Percentiles rank a stretch among this genome's conserved stretches.
Conservation (phyloP, 2,113 vertebrate species). For the Catharus bicknelli region DNA sequence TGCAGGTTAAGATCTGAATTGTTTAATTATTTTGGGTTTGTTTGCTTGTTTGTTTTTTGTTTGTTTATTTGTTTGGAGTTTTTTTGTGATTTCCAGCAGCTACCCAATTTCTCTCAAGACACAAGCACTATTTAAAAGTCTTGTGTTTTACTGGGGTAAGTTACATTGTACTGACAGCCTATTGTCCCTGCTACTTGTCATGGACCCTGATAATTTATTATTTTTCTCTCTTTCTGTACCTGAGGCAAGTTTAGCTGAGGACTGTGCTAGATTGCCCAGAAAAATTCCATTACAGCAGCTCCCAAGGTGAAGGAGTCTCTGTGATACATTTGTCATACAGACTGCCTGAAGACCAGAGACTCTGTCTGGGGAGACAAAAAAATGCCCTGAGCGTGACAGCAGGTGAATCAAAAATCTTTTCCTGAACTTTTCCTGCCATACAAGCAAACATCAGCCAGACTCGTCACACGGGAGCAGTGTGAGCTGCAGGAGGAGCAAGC, state of each 20-base stretch:
- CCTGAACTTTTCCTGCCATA: neutral
- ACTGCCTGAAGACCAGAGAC: neutral
- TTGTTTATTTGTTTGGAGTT: too few relatives aligned
- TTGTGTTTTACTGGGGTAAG: neutral
- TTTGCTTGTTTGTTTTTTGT: too few relatives aligned
- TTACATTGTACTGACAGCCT: neutral
- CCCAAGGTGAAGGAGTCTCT: neutral
- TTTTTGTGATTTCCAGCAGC: neutral
- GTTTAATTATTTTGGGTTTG: too few relatives aligned
- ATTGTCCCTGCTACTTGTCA: neutral
- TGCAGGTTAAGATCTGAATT: too few relatives aligned
- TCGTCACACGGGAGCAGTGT: neutral
- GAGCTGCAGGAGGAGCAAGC: neutral
- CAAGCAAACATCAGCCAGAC: neutral
- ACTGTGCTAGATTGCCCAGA: neutral
- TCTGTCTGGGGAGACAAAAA: neutral
- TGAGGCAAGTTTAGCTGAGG: neutral
- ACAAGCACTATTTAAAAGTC: neutral
- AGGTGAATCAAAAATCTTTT: neutral
- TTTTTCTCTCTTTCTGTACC: neutral
- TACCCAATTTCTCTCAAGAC: neutral
- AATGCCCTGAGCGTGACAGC: neutral
- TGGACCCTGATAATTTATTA: neutral
- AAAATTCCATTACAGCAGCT: slow-evolving; percentile 4
- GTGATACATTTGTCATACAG: neutral